Conservation (phyloP, 2,888 invertebrate genomes). For the Euproctis similis region DNA sequence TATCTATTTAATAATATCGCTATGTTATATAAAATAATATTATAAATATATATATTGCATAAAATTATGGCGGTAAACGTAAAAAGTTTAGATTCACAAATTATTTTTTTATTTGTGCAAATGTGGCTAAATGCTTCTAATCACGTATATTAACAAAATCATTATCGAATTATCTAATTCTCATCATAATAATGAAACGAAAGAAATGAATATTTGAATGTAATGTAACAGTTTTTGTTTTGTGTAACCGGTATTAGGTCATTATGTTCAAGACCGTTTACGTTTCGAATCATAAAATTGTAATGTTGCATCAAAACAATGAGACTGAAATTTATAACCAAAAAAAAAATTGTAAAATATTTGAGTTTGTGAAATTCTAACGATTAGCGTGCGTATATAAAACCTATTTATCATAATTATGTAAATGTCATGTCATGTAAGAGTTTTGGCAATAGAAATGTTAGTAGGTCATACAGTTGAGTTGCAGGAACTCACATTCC, state of each 20-base stretch:
- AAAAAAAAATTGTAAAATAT: no score
- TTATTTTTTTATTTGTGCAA: no score
- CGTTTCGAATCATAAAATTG: conserved; percentile 24
- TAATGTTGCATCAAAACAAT: conserved; percentile 8
- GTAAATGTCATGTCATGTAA: conserved; percentile 19
- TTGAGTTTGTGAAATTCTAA: conserved; percentile 17
- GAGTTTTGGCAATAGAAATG: conserved; percentile 21
- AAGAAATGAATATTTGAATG: no score
- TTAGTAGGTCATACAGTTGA: conserved; percentile 16
- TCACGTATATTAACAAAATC: conserved; percentile 4
- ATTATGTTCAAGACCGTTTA: conserved; percentile 11
- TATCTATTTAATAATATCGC: conserved; percentile 13
- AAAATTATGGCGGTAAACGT: no score
- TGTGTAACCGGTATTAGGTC: conserved; percentile 12
- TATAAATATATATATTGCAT: no score
- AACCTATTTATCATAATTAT: conserved; percentile 12
- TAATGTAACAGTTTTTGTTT: conserved; percentile 9
- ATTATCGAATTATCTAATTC: conserved; percentile 16
- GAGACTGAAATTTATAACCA: conserved; percentile 6
- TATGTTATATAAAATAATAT: conserved; percentile 5
- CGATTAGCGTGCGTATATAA: conserved; percentile 9
- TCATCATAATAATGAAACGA: conserved; percentile 3
- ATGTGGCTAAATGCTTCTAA: background rate
- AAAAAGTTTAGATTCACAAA: no score
- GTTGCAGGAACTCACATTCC: background rate